A percentile compares a stretch with the other conserved stretches of the same genome.
phyloP scores from a whole-genome alignment of 2,797 vertebrate genomes.

The Clangula hyemalis region DNA sequence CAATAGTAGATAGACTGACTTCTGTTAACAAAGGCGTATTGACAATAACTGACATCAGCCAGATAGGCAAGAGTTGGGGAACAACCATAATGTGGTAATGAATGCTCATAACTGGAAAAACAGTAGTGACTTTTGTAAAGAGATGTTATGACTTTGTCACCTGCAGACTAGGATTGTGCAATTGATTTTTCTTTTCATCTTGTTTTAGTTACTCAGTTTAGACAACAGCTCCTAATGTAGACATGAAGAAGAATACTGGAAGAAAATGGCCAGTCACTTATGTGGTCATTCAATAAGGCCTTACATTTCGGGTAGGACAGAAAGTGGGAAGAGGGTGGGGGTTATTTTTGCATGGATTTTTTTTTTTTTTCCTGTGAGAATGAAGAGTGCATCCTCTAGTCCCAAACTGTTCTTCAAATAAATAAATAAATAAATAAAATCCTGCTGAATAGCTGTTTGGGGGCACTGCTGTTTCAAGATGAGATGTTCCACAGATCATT shows the following conservation, averaged over 20 bases:
- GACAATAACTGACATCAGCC: constrained; percentile 59
- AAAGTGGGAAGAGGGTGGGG: not conserved
- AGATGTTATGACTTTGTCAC: constrained; percentile 1
- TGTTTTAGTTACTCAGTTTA: constrained; percentile 29
- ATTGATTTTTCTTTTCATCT: constrained; percentile 14
- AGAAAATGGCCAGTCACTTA: not conserved
- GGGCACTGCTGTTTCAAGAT: constrained; percentile 61
- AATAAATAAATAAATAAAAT: not conserved
- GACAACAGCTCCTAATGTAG: not conserved
- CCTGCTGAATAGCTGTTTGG: constrained; percentile 49
- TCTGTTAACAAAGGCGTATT: not conserved
- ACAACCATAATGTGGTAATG: not conserved
- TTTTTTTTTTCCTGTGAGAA: constrained; percentile 48
- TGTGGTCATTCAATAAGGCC: not conserved
- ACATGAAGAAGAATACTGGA: not conserved
- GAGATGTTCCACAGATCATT: constrained; percentile 72
- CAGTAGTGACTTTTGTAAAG: constrained; percentile 39
- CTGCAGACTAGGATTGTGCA: constrained; percentile 68
- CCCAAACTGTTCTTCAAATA: constrained; percentile 56
- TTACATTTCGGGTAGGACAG: constrained; percentile 20
- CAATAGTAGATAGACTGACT: constrained; percentile 43
- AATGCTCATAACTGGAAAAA: not conserved
- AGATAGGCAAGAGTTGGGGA: not conserved
- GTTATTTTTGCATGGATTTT: constrained; percentile 58
- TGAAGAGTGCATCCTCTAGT: constrained; percentile 59